Base-by-base conservation (phyloP, 53 echinoderm and acorn worm species). In the Holothuria scabra region DNA sequence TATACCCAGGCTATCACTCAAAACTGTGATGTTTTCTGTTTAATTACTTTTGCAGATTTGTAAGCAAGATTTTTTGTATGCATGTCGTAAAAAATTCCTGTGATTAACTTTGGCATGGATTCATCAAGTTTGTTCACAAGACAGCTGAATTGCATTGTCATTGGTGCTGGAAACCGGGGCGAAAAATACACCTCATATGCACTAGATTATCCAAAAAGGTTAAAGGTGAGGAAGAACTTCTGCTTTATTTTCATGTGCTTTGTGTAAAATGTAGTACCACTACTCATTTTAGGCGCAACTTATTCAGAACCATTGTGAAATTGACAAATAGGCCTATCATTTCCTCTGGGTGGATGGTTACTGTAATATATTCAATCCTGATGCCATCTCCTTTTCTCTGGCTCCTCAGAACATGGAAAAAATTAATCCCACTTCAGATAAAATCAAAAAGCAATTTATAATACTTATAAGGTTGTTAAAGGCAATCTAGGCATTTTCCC, bases 161-260 rank as follows among this genome's bases (percentile, higher is more conserved):
- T 95, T 70, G 95, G 95, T 28, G 95, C 95, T 69, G 95, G 95
- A 19, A 85, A 93, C 59, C 89, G 95, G 62, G 95, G 95, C 12
- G 55, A 67, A 59, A 83, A 62, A 5, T 95, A 95, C 67, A 60
- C 84, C 14, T 30, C 55, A 12, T 95, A 84, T 87, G 93, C 95
- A 32, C 67, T 91, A 30, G 91, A 93, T 59, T 85, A 83, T 63
- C 95, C 95, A 26, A 87, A 95, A 4, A 84, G 79, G 55, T 80
- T 95, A 12, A 91, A 95, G 90, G 95, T 95, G 84, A 46, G 35
- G 34, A 21, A 12, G 8, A 8, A 23, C 7, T 60, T 8, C 61
- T 48, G 48, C 12, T 48, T 52, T 52, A 41, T 41, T 61, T 23
- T 61, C 3, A 25, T 61, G 21, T 25, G 28, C 9, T 12, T 23